Conservation (phyloP, 1,140 invertebrate genomes). For the Doryteuthis pealeii region DNA sequence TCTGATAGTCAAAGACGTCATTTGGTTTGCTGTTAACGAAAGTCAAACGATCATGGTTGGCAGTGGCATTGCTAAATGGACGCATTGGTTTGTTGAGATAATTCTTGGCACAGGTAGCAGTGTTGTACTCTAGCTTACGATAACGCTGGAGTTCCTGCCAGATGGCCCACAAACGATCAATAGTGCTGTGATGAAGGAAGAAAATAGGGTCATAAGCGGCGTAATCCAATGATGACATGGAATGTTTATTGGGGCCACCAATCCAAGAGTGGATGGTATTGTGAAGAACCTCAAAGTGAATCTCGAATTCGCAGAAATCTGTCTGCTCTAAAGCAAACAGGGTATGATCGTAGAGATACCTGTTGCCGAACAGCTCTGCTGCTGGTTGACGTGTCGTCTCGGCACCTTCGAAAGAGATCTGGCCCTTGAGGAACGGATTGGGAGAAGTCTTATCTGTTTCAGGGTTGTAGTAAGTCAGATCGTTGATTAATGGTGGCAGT, state of each 20-base stretch:
- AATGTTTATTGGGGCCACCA: constrained; percentile 18
- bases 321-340: constrained; percentile 29
- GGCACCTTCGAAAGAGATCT: constrained; percentile 16
- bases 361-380: constrained; percentile 25
- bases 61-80: constrained; percentile 15
- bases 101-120: constrained; percentile 9
- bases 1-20: constrained; percentile 30
- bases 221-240: constrained; percentile 20
- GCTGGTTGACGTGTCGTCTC: constrained; percentile 24
- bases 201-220: constrained; percentile 31
- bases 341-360: constrained; percentile 18
- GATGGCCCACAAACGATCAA: constrained; percentile 25
- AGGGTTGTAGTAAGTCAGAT: constrained; percentile 27
- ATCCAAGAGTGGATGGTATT: constrained; percentile 33
- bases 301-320: constrained; percentile 29
- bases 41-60: constrained; percentile 13
- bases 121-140: constrained; percentile 15
- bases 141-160: constrained; percentile 24
- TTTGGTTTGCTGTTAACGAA: constrained; percentile 14
- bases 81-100: constrained; percentile 7
- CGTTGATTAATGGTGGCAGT: constrained; percentile 23
- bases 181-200: constrained; percentile 27
- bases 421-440: constrained; percentile 32
- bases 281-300: constrained; percentile 30
- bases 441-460: constrained; percentile 16